phyloP scores from a whole-genome alignment of 1,140 invertebrate species.

The Nomia melanderi region DNA sequence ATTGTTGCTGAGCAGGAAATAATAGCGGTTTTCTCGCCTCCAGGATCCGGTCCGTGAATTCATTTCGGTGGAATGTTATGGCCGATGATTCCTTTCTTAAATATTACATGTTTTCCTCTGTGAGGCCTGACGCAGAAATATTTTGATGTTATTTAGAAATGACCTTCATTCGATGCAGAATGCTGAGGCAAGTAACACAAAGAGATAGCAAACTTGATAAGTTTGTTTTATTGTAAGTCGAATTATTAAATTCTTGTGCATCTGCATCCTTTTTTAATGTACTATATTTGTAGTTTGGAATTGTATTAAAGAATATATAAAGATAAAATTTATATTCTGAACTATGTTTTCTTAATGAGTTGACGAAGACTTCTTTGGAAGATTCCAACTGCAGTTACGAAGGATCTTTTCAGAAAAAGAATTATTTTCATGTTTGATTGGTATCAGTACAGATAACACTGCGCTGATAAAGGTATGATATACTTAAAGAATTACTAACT shows the following conservation, averaged over 20 bases:
- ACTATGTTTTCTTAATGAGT: too few species aligned
- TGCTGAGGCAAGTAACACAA: too few species aligned
- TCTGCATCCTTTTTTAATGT: too few species aligned
- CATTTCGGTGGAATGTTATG: constrained; percentile 26
- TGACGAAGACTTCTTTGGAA: not conserved
- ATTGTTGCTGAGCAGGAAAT: constrained; percentile 1
- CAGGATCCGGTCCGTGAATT: constrained; percentile 25
- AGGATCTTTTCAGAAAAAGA: constrained; percentile 5
- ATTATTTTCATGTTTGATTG: constrained; percentile 27
- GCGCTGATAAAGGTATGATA: constrained; percentile 1
- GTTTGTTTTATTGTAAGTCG: too few species aligned
- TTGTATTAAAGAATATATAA: too few species aligned
- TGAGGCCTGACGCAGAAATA: too few species aligned
- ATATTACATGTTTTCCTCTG: not conserved
- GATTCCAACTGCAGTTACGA: not conserved
- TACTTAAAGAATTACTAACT: not conserved
- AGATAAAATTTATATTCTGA: too few species aligned
- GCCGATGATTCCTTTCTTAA: not conserved
- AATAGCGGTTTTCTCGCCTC: constrained; percentile 12
- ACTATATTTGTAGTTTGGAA: too few species aligned
- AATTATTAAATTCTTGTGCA: too few species aligned
- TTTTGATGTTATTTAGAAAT: not conserved
- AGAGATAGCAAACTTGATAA: too few species aligned
- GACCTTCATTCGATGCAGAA: too few species aligned
- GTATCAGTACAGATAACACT: constrained; percentile 23